Evolutionary conservation across 30 jellyfish, hydroid and myxozoan genomes (phyloP).

Genomic region (Turritopsis rubra): DNA sequence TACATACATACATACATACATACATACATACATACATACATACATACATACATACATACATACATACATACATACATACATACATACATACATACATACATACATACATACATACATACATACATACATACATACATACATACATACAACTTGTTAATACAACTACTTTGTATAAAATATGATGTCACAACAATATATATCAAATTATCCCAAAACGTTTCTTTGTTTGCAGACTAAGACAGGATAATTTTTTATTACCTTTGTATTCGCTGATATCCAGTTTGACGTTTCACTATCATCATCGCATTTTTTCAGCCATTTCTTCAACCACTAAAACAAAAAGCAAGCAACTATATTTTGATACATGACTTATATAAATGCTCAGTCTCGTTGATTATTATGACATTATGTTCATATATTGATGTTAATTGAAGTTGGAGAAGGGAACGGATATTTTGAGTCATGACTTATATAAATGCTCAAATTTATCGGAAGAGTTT

Average conservation of each 20-base stretch:
- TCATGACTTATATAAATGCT: too few species aligned
- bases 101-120: conserved; percentile 42
- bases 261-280: conserved; percentile 96
- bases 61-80: conserved; percentile 39
- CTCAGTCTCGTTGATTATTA: background rate
- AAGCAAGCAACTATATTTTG: background rate
- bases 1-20: conserved; percentile 42
- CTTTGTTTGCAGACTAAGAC: too few species aligned
- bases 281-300: conserved; percentile 98
- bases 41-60: conserved; percentile 42
- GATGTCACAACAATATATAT: too few species aligned
- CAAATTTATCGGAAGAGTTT: too few species aligned
- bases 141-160: too few species aligned
- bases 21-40: conserved; percentile 40
- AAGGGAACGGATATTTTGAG: too few species aligned
- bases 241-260: too few species aligned
- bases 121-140: conserved; percentile 42
- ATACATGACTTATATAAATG: background rate
- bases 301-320: conserved; percentile 94
- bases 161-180: too few species aligned
- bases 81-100: conserved; percentile 41
- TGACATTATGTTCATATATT: background rate
- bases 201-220: too few species aligned
- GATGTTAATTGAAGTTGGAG: background rate
- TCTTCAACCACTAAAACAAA: conserved; percentile 73